phyloP scores from a whole-genome alignment of 2,888 invertebrate genomes.

The Kryphioiulus occultus region DNA sequence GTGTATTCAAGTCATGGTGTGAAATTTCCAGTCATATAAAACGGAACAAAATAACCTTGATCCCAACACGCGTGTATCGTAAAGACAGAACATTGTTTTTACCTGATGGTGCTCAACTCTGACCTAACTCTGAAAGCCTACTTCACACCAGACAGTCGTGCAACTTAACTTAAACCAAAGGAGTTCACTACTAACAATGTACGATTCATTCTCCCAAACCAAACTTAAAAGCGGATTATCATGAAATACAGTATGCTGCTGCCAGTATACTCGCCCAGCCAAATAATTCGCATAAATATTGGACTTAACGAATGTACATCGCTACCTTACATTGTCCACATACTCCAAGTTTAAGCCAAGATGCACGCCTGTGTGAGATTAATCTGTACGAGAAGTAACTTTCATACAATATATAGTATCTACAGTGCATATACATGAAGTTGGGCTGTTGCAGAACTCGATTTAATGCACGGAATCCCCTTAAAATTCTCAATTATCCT shows the following conservation, averaged over 20 bases:
- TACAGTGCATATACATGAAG: too few relatives aligned
- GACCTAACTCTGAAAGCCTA: too few relatives aligned
- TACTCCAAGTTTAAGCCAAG: not conserved
- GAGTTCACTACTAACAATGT: too few relatives aligned
- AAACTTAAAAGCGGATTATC: not conserved
- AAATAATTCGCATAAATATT: not conserved
- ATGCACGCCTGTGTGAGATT: not conserved
- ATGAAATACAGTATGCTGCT: not conserved
- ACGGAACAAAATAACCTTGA: not conserved
- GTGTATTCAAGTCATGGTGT: not conserved
- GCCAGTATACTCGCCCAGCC: not conserved
- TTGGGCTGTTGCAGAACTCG: not conserved
- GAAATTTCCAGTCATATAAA: not conserved
- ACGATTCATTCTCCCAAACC: not conserved
- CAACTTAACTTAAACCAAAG: too few relatives aligned
- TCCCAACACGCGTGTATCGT: not conserved
- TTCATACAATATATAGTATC: not conserved
- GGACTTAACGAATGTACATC: not conserved
- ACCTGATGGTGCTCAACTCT: too few relatives aligned
- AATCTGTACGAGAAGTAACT: not conserved
- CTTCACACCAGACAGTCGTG: too few relatives aligned
- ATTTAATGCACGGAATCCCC: not conserved
- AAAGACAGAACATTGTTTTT: too few relatives aligned
- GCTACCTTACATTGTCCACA: not conserved
- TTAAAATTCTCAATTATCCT: not conserved